Evolutionary conservation across 1,140 invertebrate genomes (phyloP), one percentile per base, ranked within the genome.

Genomic region (Apocrypta bakeri): DNA sequence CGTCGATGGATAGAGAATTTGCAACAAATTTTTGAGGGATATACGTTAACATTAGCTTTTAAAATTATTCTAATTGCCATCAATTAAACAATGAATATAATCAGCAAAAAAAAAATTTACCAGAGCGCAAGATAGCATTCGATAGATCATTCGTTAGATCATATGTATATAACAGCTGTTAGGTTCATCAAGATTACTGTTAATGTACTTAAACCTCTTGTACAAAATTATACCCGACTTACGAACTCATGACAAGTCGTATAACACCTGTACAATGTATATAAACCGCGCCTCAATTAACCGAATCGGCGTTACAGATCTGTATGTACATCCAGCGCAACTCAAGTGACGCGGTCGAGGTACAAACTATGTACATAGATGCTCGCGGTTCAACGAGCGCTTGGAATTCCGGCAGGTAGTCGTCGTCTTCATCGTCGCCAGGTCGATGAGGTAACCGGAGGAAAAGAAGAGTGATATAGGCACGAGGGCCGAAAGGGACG

Each of bases 311-410:
- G n/a, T n/a, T n/a, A 56, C 7, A 56, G 1, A n/a, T n/a, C 7
- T 42, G 12, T 42, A 12, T 7, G 11, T 2, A 56, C 48, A 17
- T 56, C 48, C 21, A 21, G 2, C 48, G 17, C 48, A 56, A 7
- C 17, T 11, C 21, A 29, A 0, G 8, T 4, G 1, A 29, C 12
- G 64, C 77, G 68, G 61, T 74, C 80, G 74, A 82, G 79, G 63
- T 69, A 42, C 24, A 14, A 7, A 24, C 75, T 84, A 83, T 72
- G 72, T 33, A 74, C 79, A 64, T 63, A 48, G 63, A 84, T 85
- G 85, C 80, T 84, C 83, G 81, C 84, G 86, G 88, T 90, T 90
- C 88, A 90, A 90, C 85, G 88, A 88, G 88, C 89, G 86, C 82
- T 80, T 77, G 88, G 89, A 90, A 90, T 90, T 88, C 84, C 79